Conservation (phyloP, 2,888 invertebrate genomes). For the Chrysopilus asiliformis region DNA sequence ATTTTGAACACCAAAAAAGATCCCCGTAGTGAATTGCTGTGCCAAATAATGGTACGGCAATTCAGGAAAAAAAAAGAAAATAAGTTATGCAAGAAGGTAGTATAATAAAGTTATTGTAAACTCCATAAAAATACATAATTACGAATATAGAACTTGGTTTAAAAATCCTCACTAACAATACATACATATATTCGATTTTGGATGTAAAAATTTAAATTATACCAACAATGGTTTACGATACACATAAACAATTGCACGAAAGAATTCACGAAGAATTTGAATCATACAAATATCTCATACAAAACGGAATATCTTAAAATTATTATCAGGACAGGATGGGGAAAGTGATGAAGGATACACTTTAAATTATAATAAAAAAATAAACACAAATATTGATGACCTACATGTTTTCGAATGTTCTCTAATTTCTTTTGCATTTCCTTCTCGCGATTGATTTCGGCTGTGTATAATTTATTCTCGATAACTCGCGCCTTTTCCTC, state of each 20-base stretch:
- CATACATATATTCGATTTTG: too few species aligned
- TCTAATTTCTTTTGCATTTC: constrained; percentile 77
- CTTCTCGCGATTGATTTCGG: constrained; percentile 71
- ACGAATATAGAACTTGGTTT: too few species aligned
- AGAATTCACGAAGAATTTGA: neutral
- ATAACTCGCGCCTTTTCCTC: constrained; percentile 54
- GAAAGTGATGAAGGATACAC: constrained; percentile 8
- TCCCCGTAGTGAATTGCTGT: too few species aligned
- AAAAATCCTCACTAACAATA: too few species aligned
- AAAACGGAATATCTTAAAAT: constrained; percentile 3
- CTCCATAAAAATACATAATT: too few species aligned
- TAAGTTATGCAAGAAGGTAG: too few species aligned
- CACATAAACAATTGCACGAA: neutral
- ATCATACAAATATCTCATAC: neutral
- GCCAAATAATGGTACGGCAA: too few species aligned
- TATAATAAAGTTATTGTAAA: too few species aligned
- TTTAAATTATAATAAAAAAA: constrained; percentile 12
- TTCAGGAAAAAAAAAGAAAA: too few species aligned
- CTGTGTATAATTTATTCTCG: constrained; percentile 62
- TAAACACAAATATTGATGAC: constrained; percentile 27
- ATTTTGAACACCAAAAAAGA: too few species aligned
- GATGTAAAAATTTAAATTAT: too few species aligned
- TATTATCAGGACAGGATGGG: constrained; percentile 6
- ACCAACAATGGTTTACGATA: too few species aligned
- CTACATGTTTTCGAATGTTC: constrained; percentile 70